Evolutionary conservation across 2,113 vertebrate species (phyloP).

Genomic region (Psittacara wagleri): DNA sequence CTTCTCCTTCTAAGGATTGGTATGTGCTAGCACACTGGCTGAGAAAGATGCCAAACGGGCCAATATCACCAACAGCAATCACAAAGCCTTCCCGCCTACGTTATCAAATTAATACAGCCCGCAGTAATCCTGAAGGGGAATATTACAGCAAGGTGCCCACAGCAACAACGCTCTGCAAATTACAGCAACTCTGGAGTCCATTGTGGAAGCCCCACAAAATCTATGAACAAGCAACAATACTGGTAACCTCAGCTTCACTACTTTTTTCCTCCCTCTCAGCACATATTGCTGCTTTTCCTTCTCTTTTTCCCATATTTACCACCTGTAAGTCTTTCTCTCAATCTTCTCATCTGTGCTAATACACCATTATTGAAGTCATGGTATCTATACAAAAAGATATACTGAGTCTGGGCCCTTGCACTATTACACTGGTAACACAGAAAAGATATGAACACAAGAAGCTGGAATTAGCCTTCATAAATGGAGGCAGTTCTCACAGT

Average conservation of each 20-base stretch:
- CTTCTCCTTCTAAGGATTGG: accelerated
- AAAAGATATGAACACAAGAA: neutral
- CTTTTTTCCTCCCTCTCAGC: neutral
- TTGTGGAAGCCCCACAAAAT: neutral
- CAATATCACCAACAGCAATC: neutral
- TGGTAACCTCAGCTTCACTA: neutral
- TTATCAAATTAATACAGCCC: neutral
- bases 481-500: neutral
- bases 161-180: neutral
- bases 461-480: neutral
- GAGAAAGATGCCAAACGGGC: neutral
- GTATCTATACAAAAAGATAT: neutral
- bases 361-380: neutral
- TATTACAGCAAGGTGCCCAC: neutral
- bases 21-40: accelerated
- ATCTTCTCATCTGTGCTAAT: neutral
- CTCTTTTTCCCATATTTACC: neutral
- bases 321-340: neutral
- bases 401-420: neutral
- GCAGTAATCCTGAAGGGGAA: neutral
- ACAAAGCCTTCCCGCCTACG: neutral
- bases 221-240: neutral
- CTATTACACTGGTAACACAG: accelerated
- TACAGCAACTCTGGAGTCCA: neutral
- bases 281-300: neutral